Evolutionary conservation across 2,797 vertebrate species (phyloP).

Genomic region (Lithobates sylvaticus): DNA sequence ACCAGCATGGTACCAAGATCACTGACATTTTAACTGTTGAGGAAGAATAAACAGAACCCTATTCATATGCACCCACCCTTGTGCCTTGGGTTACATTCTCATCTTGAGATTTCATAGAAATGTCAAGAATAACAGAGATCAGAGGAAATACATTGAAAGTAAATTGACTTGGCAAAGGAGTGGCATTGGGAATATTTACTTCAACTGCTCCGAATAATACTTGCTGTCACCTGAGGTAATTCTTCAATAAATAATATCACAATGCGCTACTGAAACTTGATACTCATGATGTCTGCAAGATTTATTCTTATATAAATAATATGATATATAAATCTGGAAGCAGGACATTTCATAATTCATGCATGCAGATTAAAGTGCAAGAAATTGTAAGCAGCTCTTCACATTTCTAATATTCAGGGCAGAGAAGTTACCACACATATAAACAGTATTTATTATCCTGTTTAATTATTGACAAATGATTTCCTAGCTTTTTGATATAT

Average conservation of each 20-base stretch:
- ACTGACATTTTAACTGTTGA: not conserved
- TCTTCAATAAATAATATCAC: not conserved
- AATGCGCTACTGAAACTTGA: not conserved
- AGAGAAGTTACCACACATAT: too few relatives aligned
- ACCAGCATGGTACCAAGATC: too few relatives aligned
- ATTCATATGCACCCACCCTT: slow-evolving; percentile 28
- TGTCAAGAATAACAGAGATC: slow-evolving; percentile 36
- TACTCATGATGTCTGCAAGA: not conserved
- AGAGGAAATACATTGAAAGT: slow-evolving; percentile 20
- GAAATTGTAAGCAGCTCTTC: too few relatives aligned
- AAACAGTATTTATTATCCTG: too few relatives aligned
- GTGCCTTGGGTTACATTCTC: slow-evolving; percentile 47
- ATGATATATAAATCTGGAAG: too few relatives aligned
- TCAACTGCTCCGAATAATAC: slow-evolving; percentile 40
- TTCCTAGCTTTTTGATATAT: too few relatives aligned
- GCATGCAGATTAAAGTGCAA: too few relatives aligned
- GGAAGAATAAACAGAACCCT: not conserved
- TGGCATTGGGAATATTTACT: slow-evolving; percentile 22
- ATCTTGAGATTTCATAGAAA: slow-evolving; percentile 15
- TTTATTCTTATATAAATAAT: too few relatives aligned
- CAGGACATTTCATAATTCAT: too few relatives aligned
- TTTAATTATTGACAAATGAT: too few relatives aligned
- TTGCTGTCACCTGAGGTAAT: slow-evolving; percentile 37
- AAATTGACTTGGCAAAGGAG: slow-evolving; percentile 28
- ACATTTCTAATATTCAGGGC: too few relatives aligned